Conservation (phyloP, 2,888 invertebrate species). For the Melanophora roralis region DNA sequence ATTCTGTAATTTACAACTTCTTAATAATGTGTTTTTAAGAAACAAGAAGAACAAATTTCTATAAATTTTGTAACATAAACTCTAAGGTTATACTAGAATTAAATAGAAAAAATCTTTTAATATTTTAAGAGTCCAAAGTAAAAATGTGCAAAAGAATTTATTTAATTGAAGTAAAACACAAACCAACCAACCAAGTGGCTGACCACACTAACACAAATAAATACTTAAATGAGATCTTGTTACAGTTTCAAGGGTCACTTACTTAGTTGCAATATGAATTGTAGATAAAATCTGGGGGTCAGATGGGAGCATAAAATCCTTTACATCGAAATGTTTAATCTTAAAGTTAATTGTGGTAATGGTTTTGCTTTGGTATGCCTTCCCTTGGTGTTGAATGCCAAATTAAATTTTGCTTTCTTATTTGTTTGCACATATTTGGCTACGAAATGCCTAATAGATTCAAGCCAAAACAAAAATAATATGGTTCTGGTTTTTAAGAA, state of each 20-base stretch:
- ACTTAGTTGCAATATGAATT: background rate
- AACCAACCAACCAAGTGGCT: background rate
- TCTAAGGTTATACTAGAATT: background rate
- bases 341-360: constrained; percentile 39
- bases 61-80: background rate
- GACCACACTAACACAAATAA: background rate
- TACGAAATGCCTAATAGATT: constrained; percentile 25
- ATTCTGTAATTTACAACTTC: constrained; percentile 30
- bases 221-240: constrained; percentile 14
- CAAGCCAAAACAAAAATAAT: too few relatives aligned
- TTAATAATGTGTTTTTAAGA: constrained; percentile 15
- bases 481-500: too few relatives aligned
- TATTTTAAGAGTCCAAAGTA: background rate
- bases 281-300: background rate
- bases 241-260: constrained; percentile 1
- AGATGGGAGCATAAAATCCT: background rate
- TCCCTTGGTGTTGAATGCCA: constrained; percentile 20
- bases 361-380: background rate
- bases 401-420: constrained; percentile 31
- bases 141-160: background rate
- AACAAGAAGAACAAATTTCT: background rate
- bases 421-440: background rate
- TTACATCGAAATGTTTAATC: constrained; percentile 24
- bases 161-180: constrained; percentile 27
- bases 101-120: background rate